Evolutionary conservation across 2,797 vertebrate species (phyloP).

Genomic region (Tenualosa ilisha): DNA sequence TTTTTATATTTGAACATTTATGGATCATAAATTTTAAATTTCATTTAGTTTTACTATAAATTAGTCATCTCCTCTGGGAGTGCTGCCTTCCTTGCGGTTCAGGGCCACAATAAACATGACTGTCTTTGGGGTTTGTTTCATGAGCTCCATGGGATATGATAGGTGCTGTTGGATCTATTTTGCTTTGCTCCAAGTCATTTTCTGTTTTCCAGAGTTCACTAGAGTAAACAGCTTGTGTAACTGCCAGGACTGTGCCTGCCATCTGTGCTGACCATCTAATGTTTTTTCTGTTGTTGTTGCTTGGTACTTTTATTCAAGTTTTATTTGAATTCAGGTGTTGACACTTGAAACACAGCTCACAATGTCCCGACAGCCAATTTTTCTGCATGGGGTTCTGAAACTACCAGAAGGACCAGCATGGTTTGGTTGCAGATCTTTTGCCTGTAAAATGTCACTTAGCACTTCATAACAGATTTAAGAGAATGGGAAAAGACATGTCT

Average conservation of each 20-base stretch:
- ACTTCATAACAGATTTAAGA: conserved; percentile 8
- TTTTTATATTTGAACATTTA: conserved; percentile 20
- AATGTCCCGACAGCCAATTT: not conserved
- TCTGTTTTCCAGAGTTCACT: not conserved
- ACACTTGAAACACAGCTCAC: not conserved
- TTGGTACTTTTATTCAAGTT: conserved; percentile 6
- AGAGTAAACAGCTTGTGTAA: not conserved
- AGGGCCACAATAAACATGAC: conserved; percentile 28
- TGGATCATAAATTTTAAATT: conserved; percentile 17
- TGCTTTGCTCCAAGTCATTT: conserved; percentile 8
- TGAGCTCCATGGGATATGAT: not conserved
- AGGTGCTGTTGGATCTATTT: conserved; percentile 8
- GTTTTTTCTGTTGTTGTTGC: not conserved
- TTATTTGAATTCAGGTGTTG: conserved; percentile 17
- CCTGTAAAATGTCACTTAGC: conserved; percentile 8
- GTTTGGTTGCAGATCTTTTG: not conserved
- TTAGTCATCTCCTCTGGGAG: not conserved
- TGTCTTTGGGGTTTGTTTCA: not conserved
- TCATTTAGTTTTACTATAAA: conserved; percentile 9
- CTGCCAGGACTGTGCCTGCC: not conserved
- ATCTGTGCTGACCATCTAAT: conserved; percentile 4
- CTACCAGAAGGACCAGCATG: not conserved
- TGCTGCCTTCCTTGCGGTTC: not conserved
- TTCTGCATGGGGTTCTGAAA: not conserved
- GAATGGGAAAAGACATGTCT: not conserved